Base-by-base conservation (phyloP, 2,797 vertebrate genomes). In the Lerista edwardsae region DNA sequence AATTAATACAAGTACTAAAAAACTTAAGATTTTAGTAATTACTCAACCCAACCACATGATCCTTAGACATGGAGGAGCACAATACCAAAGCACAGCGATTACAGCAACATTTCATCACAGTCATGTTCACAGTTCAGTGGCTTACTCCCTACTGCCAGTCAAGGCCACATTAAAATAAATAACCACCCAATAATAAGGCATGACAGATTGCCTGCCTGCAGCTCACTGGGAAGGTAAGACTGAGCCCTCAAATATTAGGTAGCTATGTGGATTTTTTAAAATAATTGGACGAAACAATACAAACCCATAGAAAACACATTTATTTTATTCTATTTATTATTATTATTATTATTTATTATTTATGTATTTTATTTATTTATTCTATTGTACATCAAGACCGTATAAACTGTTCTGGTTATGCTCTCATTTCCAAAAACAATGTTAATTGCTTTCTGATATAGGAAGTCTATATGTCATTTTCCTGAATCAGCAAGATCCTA, bases 81-180 rank as follows among this genome's bases (percentile, higher is more conserved):
- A 57, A 41, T 74, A 44, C 57, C 59, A 82, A 78, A 82, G 36
- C 31, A 44, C 61, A 36, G 81, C 74, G 55, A 92, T 80, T 84
- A 72, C 3, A 6, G 69, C 89, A 86, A 75, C 74, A 31, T 80
- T 85, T 93, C 71, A 82, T 76, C 78, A 34, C 82, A 69, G 62
- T 80, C 75, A 82, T 73, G 68, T 81, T 93, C 84, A 91, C 62
- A 90, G 87, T 83, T 92, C 39, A 77, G 31, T 79, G 68, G 83
- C 83, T 91, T 87, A 84, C 69, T 89, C 83, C 82, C 25, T 73
- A 88, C 75, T 88, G 85, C 91, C 89, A 90, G 77, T 87, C 55
- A 17, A 79, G 75, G 55, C 83, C 85, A 81, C 81, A 84, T 88
- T 91, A 92, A 90, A 90, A 94, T 85, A 93, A 93, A 85, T 83